phyloP scores from a whole-genome alignment of 2,888 invertebrate genomes.

The Oligia strigilis region DNA sequence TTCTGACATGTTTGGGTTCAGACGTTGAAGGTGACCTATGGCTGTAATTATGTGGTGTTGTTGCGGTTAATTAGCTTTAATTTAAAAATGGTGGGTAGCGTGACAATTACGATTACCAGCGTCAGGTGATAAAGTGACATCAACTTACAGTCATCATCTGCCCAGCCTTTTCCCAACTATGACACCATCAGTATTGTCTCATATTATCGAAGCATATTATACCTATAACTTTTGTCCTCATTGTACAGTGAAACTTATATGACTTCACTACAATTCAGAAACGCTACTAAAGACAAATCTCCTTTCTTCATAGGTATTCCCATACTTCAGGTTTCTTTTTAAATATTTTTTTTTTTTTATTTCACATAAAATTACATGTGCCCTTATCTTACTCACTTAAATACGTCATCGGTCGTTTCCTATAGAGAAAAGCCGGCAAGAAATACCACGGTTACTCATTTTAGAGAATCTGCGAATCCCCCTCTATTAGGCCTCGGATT shows the following conservation, averaged over 20 bases:
- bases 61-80: conserved; percentile 1
- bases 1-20: conserved; percentile 32
- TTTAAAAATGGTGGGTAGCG: background rate
- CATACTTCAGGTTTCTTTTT: background rate
- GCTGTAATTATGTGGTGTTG: background rate
- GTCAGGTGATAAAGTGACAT: background rate
- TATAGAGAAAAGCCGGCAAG: background rate
- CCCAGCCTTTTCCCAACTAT: too few relatives aligned
- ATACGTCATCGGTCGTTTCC: background rate
- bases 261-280: too few relatives aligned
- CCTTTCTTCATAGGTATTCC: background rate
- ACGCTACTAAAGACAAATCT: background rate
- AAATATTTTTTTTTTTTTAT: background rate
- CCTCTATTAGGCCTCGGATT: background rate
- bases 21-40: conserved; percentile 9
- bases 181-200: too few relatives aligned
- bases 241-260: background rate
- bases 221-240: background rate
- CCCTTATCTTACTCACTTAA: background rate
- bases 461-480: background rate
- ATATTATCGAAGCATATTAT: too few relatives aligned
- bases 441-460: background rate
- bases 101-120: background rate
- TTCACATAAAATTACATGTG: background rate
- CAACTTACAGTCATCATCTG: too few relatives aligned